phyloP scores from a whole-genome alignment of 2,888 invertebrate species.

The Aphrophora alni region DNA sequence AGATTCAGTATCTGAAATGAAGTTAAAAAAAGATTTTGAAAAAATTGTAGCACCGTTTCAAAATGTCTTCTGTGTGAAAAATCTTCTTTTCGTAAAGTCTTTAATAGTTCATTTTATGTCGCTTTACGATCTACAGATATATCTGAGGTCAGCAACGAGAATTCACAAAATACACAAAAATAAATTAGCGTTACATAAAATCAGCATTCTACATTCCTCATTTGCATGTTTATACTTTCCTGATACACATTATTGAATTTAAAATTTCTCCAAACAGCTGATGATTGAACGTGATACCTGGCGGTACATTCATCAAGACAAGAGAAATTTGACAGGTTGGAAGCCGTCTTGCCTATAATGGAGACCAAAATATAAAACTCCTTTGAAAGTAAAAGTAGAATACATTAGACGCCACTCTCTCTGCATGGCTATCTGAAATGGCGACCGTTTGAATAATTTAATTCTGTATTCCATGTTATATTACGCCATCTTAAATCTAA shows the following conservation, averaged over 20 bases:
- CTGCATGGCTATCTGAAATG: background rate
- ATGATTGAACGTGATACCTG: background rate
- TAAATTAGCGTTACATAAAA: too few species aligned
- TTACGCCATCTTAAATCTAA: background rate
- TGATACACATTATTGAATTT: background rate
- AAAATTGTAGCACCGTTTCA: too few species aligned
- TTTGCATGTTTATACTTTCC: too few species aligned
- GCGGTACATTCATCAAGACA: background rate
- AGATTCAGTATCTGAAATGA: too few species aligned
- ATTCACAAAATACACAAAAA: too few species aligned
- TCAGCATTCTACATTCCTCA: too few species aligned
- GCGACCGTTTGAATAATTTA: background rate
- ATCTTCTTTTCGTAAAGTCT: too few species aligned
- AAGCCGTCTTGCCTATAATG: background rate
- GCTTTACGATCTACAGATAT: too few species aligned
- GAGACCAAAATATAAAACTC: background rate
- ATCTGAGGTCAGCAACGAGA: too few species aligned
- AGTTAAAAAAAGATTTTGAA: too few species aligned
- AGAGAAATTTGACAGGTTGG: background rate
- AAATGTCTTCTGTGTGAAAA: too few species aligned
- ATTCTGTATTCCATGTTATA: background rate
- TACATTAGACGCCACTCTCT: background rate
- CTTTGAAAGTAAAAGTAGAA: background rate
- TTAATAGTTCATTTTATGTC: too few species aligned
- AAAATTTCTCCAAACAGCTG: background rate